Evolutionary conservation across 2,113 vertebrate genomes (phyloP), one percentile per base, ranked within the genome.

Genomic region (Falcunculus frontatus): DNA sequence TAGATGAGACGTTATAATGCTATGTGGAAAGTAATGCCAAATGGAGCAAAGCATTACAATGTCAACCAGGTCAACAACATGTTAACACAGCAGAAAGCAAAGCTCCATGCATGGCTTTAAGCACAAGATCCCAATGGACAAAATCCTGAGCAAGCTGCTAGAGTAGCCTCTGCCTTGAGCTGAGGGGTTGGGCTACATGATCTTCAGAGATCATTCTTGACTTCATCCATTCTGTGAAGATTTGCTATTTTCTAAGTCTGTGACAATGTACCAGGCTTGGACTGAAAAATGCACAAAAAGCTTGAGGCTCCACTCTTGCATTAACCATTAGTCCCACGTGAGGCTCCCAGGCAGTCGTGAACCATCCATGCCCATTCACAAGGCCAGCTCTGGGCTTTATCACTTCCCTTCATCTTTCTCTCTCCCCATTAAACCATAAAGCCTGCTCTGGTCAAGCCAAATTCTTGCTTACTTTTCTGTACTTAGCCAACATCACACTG

Each of bases 251-350:
- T 30, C 57, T 41, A 14, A 9, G 19, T 56, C 32, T 52, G 52
- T 1, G 13, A 42, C 47, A 70, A 57, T 3, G 20, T n/a, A 33
- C 30, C 50, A 73, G 35, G 53, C 27, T 23, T 21, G n/a, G n/a
- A 41, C 16, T 63, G 69, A 35, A 50, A 68, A 42, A 41, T 17
- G 6, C 39, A 49, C 21, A 6, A 30, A 35, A 47, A 59, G 7
- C 25, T 53, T 49, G 60, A 64, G 22, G 64, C 15, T 64, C 22
- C 60, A 29, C 22, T 25, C 8, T 0, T 4, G 44, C 29, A 55
- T 55, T 30, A 65, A 22, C 13, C 21, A 13, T 9, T 14, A 2
- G 55, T 50, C 12, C 70, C 27, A 9, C 0, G 0, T 2, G 44
- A 83, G 39, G 67, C 39, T 77, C 20, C 33, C 2, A 1, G 3